phyloP scores from a whole-genome alignment of 2,888 invertebrate species.

The Caenorhabditis virilis region DNA sequence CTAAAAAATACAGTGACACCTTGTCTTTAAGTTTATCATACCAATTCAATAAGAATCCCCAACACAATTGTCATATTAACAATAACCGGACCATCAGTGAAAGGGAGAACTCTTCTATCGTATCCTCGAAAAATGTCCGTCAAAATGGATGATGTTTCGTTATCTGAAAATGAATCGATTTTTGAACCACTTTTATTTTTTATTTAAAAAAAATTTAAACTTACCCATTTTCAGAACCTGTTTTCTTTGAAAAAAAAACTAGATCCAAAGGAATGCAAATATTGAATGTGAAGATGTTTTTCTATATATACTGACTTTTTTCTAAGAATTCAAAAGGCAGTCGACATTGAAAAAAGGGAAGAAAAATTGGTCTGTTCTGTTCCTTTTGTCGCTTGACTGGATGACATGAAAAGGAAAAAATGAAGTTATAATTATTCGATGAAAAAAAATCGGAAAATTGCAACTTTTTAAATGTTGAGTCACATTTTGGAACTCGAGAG shows the following conservation, averaged over 20 bases:
- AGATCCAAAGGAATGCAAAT: neutral
- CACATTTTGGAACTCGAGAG: too few species aligned
- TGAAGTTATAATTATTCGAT: too few species aligned
- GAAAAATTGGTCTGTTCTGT: too few species aligned
- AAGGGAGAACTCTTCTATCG: slow-evolving; percentile 60
- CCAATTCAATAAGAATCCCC: slow-evolving; percentile 62
- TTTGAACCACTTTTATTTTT: neutral
- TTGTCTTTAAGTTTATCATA: slow-evolving; percentile 10
- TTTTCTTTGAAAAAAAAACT: neutral
- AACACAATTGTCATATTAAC: slow-evolving; percentile 64
- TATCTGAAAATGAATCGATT: slow-evolving; percentile 21
- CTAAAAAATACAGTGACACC: slow-evolving; percentile 18
- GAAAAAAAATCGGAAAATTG: too few species aligned
- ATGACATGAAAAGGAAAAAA: too few species aligned
- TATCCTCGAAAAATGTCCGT: slow-evolving; percentile 56
- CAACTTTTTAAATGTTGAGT: too few species aligned
- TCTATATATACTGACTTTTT: too few species aligned
- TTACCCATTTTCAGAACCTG: slow-evolving; percentile 3
- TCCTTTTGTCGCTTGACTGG: too few species aligned
- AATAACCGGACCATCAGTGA: slow-evolving; percentile 57
- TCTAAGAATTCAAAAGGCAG: too few species aligned
- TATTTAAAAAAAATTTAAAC: slow-evolving; percentile 3
- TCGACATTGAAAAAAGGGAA: too few species aligned
- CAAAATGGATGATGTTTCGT: slow-evolving; percentile 51
- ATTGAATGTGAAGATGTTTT: too few species aligned